Evolutionary conservation across 2,888 invertebrate species (phyloP), one percentile per base, ranked within the genome.

Genomic region (Isotomurus palustris): DNA sequence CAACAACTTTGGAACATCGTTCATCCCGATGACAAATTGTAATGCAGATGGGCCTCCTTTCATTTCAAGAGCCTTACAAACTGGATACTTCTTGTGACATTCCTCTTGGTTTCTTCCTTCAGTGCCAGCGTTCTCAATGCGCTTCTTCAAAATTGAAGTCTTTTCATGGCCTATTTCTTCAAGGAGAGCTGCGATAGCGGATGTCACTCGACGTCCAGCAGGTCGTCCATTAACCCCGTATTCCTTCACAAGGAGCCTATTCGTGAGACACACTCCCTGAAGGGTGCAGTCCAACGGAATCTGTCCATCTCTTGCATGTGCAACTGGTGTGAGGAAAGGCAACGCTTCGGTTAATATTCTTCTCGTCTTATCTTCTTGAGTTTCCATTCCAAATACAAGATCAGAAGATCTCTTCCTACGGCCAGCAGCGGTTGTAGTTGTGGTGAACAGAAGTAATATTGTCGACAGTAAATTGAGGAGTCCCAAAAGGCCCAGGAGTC

Each of bases 401-500:
- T 10, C 41, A 5, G 32, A 12, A 3, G 41, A 22, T 25, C 41
- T 47, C 36, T 47, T 60, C 27, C 54, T 44, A 27, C 53, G 28
- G 22, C 51, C 47, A n/a, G 43, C 54, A 10, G 50, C 41, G 5
- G 65, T 62, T 21, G 64, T 62, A 1, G 62, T 64, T 5, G 65
- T 62, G 10, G 58, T 57, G 6, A 62, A 60, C 5, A 52, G 45
- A 6, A 62, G 32, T 2, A 65, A 43, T 2, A 62, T 56, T 36
- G 62, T 62, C 1, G 60, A 60, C n/a, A 65, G 45, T 22, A 65
- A 48, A 21, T 53, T 58, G 4, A 66, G 36, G 1, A 66, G 35
- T 0, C 66, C 66, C 0, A 66, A 17, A 3, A 66, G 60, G 4
- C 66, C 66, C n/a, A 66, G 36, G 0, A 66, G 35, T 24, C 63